Conservation (phyloP, 2,113 vertebrate species). For the Steatornis caripensis region DNA sequence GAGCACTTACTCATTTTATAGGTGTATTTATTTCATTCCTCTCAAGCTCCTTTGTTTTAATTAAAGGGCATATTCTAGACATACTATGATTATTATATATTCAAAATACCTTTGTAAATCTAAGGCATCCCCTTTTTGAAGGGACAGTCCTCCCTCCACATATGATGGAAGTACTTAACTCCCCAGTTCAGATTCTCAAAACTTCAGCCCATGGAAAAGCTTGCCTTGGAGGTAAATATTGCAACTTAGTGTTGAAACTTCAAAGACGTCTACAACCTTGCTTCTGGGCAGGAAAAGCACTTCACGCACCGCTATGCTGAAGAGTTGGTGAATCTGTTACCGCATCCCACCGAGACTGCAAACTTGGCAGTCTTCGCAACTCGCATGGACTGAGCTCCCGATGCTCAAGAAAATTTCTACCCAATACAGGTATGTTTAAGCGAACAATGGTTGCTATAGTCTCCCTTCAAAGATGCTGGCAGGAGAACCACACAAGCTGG, state of each 20-base stretch:
- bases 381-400: background rate
- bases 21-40: conserved; percentile 23
- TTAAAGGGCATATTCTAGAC: conserved; percentile 16
- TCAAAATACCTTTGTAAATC: background rate
- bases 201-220: background rate
- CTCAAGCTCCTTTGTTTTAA: conserved; percentile 24
- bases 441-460: rapidly evolving
- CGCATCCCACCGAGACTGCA: background rate
- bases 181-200: background rate
- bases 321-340: background rate
- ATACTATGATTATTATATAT: background rate
- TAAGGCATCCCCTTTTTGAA: background rate
- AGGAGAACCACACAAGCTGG: background rate
- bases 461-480: background rate
- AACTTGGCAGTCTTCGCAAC: background rate
- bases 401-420: background rate
- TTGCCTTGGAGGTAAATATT: background rate
- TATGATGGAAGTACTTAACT: background rate
- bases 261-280: background rate
- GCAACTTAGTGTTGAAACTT: background rate
- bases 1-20: conserved; percentile 40
- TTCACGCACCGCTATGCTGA: background rate
- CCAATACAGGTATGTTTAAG: rapidly evolving
- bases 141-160: rapidly evolving
- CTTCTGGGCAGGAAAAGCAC: background rate